Percentiles rank a stretch among this genome's conserved stretches.
These are phyloP conservation scores for Scaptomyza tumidula DNA, from an alignment of 2,888 invertebrate species.

Conservation along the genomic window DNA sequence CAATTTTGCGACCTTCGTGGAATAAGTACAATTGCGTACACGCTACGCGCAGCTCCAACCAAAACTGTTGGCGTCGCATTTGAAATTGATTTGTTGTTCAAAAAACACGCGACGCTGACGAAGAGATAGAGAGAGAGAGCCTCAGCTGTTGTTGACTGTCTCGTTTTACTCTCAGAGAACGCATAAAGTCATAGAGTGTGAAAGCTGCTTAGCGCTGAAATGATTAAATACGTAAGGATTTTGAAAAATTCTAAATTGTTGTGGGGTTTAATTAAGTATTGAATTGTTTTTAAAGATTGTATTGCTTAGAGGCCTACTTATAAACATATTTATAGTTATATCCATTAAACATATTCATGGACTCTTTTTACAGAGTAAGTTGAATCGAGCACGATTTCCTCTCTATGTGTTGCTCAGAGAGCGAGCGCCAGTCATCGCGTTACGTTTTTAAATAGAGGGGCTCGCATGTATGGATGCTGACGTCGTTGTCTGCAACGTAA, in stretches of 20 bases:
- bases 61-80: constrained; percentile 50
- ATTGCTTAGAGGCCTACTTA: too few relatives aligned
- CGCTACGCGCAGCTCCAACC: constrained; percentile 32
- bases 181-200: not conserved
- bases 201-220: constrained; percentile 4
- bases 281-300: too few relatives aligned
- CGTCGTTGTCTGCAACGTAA: constrained; percentile 33
- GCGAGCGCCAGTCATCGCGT: not conserved
- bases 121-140: constrained; percentile 4
- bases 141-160: constrained; percentile 34
- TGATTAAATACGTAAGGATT: not conserved
- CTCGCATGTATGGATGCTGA: constrained; percentile 43
- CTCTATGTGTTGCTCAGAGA: constrained; percentile 13
- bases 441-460: constrained; percentile 49
- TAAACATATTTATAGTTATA: not conserved
- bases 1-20: constrained; percentile 18
- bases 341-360: not conserved
- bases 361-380: not conserved
- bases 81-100: constrained; percentile 68
- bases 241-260: not conserved
- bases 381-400: constrained; percentile 10
- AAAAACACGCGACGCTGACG: constrained; percentile 58
- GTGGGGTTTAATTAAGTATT: too few relatives aligned
- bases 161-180: constrained; percentile 37
- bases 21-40: constrained; percentile 35